Evolutionary conservation across 2,888 invertebrate species (phyloP), one percentile per base, ranked within the genome.

Genomic region (Pecten maximus): DNA sequence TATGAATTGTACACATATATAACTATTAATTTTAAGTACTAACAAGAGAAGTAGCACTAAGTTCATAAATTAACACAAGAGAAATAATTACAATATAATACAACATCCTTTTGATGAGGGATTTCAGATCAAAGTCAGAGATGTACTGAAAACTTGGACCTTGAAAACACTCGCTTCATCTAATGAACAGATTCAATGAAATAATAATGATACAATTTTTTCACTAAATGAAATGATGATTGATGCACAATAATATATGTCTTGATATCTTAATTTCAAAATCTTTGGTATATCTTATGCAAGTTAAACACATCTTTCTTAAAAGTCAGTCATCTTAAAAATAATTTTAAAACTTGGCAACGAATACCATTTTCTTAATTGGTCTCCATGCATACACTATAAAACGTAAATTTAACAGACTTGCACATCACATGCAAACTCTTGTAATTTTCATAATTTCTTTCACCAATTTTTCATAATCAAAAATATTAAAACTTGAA

Each of bases 31-130:
- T 44, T 74, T 74, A 74, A 74, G 74, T 74, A 74, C 74, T 74
- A 74, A 35, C 74, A 74, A 12, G 35, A 74, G 28, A 35, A 74
- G 74, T 74, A 74, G 74, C 74, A 74, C 74, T 74, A 74, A 8
- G 74, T 74, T 74, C 35, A 74, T 74, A 74, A 74, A 74, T 74
- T 74, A 74, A 74, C 74, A 74, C 74, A 74, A 74, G 74, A 74
- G 12, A 74, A 74, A 74, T 74, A 74, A 74, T 74, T 74, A 74
- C 74, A 74, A 74, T 74, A 74, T 74, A 74, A 74, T 74, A 74
- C 74, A 74, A 74, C 74, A 74, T 74, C 74, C n/a, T 28, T 74
- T 74, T 74, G 35, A 35, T 35, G 74, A 74, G 74, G 74, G 74
- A 74, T 35, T 74, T 74, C 74, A 28, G 74, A 74, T 74, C 74